phyloP scores from a whole-genome alignment of 2,113 vertebrate species.

The Chloroceryle aenea region DNA sequence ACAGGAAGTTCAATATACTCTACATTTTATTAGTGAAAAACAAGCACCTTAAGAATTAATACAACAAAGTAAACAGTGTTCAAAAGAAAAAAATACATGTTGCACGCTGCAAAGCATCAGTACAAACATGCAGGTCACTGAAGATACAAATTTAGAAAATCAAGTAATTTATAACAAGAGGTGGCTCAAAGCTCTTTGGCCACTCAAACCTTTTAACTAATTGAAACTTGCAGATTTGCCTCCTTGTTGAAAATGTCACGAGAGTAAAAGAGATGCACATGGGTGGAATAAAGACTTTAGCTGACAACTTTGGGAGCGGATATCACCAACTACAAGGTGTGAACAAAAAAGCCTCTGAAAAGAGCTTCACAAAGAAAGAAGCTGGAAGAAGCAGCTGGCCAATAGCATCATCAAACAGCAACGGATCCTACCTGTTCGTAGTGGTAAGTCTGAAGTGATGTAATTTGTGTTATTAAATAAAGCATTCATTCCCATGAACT shows the following conservation, averaged over 20 bases:
- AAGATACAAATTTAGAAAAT: background rate
- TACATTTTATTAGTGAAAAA: slow-evolving; percentile 7
- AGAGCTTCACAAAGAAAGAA: background rate
- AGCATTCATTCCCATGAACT: slow-evolving; percentile 68
- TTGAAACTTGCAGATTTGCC: background rate
- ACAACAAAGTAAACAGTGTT: background rate
- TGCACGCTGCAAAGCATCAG: background rate
- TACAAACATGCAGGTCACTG: background rate
- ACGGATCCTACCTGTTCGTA: slow-evolving; percentile 71
- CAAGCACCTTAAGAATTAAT: background rate
- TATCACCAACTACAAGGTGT: background rate
- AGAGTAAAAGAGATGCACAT: background rate
- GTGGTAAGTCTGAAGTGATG: slow-evolving; percentile 72
- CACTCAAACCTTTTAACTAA: background rate
- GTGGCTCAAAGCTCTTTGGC: background rate
- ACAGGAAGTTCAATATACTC: slow-evolving; percentile 54
- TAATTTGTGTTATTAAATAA: slow-evolving; percentile 75
- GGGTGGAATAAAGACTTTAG: background rate
- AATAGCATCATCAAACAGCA: background rate
- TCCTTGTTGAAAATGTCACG: background rate
- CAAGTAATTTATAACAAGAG: background rate
- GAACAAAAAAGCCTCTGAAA: background rate
- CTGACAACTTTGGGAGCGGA: background rate
- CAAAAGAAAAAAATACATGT: background rate
- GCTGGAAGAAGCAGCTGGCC: background rate